These are phyloP conservation scores for Plagodis pulveraria DNA, from an alignment of 2,888 invertebrate genomes.

Conservation along the genomic window DNA sequence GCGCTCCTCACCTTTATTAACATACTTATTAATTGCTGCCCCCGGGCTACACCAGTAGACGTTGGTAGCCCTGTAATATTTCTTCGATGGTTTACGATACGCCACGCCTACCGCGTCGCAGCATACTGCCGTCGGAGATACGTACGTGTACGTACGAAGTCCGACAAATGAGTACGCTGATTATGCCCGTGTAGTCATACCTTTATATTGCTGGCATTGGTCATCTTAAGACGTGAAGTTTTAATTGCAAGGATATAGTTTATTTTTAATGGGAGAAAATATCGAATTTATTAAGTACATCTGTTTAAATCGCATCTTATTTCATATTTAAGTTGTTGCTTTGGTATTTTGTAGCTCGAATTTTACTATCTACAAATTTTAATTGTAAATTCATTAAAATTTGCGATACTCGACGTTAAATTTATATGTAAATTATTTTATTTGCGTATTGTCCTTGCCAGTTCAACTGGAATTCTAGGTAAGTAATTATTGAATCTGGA, in stretches of 20 bases:
- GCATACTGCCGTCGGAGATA: conserved; percentile 18
- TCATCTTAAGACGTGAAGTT: conserved; percentile 26
- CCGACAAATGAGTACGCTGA: conserved; percentile 76
- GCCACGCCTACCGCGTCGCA: conserved; percentile 65
- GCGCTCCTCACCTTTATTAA: conserved; percentile 60
- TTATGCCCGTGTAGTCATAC: conserved; percentile 64
- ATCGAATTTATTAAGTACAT: background rate
- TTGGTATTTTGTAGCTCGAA: background rate
- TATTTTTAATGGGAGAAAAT: conserved; percentile 6
- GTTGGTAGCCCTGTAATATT: conserved; percentile 77
- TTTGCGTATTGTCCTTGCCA: too few relatives aligned
- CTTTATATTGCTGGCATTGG: conserved; percentile 44
- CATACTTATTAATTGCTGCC: conserved; percentile 80
- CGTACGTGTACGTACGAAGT: conserved; percentile 44
- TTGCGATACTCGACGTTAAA: too few relatives aligned
- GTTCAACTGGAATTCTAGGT: too few relatives aligned
- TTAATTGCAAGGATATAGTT: conserved; percentile 24
- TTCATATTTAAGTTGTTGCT: background rate
- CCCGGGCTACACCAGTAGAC: conserved; percentile 74
- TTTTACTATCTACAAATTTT: background rate
- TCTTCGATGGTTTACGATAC: conserved; percentile 73
- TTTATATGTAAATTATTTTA: too few relatives aligned
- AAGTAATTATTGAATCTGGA: too few relatives aligned
- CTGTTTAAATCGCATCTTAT: background rate
- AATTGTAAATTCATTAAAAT: too few relatives aligned